Base-by-base conservation (phyloP, 1,140 invertebrate species). In the Formica selysi region DNA sequence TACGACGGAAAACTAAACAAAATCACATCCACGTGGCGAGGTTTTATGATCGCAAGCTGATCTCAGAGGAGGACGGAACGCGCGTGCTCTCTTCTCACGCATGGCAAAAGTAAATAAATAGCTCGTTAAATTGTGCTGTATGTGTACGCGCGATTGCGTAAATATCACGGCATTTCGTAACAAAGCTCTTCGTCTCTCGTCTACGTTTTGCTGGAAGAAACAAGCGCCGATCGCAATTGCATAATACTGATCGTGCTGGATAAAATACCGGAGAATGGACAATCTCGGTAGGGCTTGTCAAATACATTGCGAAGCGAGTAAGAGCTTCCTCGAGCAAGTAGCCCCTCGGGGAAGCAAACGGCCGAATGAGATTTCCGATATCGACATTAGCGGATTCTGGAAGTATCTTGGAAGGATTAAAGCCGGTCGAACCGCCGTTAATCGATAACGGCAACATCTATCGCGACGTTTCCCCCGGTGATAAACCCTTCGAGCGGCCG, bases 1-100 rank as follows among this genome's bases (percentile, higher is more conserved):
- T 64, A 78, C 68, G 48, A 80, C 86, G 71, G 86, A 65, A 91
- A 93, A 90, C 88, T 92, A 93, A 93, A 93, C 92, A 93, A 90
- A 92, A 92, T 86, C 83, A 68, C 70, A 80, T 86, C 84, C 88
- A 89, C 90, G 87, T 90, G 88, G 89, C 90, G 8, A 84, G 38
- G 71, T 92, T 93, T 93, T 92, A 93, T 86, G 90, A 92, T 89
- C 88, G 67, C 36, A 32, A 85, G 44, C 16, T 64, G 76, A 86
- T 88, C 73, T 87, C 57, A 41, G 44, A 70, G 68, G 19, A 74
- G 51, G 76, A 73, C 51, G 71, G 61, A 79, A 57, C n/a, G 36
- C 26, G 67, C 54, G 54, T 44, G 22, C 59, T 83, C 68, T 48
- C 13, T n/a, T 78, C 81, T 65, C 59, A 61, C 84, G 76, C 64